Percentiles rank a stretch among this genome's conserved stretches.
These are phyloP conservation scores for Pristionchus mayeri DNA, from an alignment of 2,888 invertebrate species.

Conservation along the genomic window DNA sequence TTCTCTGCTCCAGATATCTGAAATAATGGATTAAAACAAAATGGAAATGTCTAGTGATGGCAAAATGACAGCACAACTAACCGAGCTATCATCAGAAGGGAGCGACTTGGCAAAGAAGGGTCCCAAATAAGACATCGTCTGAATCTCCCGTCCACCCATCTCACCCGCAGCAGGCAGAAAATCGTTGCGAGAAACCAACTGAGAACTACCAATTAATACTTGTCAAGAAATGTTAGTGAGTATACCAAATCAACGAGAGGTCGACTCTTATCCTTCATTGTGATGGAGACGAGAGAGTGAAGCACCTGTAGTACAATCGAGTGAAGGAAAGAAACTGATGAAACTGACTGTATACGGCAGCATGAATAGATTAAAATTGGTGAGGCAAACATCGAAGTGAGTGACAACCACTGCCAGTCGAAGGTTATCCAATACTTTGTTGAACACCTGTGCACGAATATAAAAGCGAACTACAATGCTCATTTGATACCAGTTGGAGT, in stretches of 20 bases:
- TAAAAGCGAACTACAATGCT: too few species aligned
- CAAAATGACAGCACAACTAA: too few species aligned
- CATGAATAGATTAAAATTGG: background rate
- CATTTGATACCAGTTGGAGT: background rate
- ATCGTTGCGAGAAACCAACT: constrained; percentile 57
- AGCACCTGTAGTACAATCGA: constrained; percentile 21
- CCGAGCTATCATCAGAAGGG: constrained; percentile 90
- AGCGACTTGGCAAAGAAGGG: constrained; percentile 92
- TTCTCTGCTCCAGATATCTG: background rate
- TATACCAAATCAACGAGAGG: constrained; percentile 58
- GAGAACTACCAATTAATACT: background rate
- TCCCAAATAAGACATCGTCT: constrained; percentile 88
- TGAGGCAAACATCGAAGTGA: background rate
- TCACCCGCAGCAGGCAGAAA: constrained; percentile 54
- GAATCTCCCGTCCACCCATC: constrained; percentile 89
- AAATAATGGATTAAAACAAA: background rate
- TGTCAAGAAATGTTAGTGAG: background rate
- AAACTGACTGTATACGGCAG: background rate
- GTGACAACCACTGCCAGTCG: background rate
- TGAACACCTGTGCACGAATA: background rate
- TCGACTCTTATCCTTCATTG: constrained; percentile 51
- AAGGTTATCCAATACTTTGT: background rate
- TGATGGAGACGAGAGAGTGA: constrained; percentile 51
- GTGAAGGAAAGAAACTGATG: background rate
- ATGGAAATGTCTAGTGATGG: too few species aligned